phyloP scores from a whole-genome alignment of 2,113 vertebrate genomes.

The Cololabis saira region DNA sequence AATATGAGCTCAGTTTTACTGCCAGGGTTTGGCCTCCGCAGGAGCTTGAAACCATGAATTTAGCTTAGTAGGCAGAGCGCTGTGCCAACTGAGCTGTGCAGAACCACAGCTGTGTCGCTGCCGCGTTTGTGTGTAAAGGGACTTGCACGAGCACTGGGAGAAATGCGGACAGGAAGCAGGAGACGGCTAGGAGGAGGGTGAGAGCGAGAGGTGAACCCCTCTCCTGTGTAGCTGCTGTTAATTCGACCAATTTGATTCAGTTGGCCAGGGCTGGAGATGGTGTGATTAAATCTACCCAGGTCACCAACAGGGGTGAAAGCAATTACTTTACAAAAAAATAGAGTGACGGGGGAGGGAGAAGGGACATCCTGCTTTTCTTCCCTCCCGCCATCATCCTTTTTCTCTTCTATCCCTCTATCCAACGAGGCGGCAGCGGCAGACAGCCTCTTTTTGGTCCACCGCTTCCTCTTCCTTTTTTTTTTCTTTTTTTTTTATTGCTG shows the following conservation, averaged over 20 bases:
- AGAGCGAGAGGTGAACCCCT: slow-evolving; percentile 54
- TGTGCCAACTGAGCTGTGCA: slow-evolving; percentile 55
- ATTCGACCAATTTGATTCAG: slow-evolving; percentile 85
- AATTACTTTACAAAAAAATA: slow-evolving; percentile 83
- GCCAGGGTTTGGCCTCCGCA: slow-evolving; percentile 12
- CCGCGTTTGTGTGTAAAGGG: background rate
- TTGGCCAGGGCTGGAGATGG: slow-evolving; percentile 73
- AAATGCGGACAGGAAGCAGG: background rate
- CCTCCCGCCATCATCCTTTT: slow-evolving; percentile 20
- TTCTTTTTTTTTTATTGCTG: slow-evolving; percentile 41
- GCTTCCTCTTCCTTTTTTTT: slow-evolving; percentile 27
- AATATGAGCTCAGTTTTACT: slow-evolving; percentile 23
- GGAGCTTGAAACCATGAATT: slow-evolving; percentile 51
- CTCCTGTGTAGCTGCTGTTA: slow-evolving; percentile 71
- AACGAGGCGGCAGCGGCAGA: slow-evolving; percentile 16
- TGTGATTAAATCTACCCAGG: slow-evolving; percentile 84
- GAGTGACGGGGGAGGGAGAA: slow-evolving; percentile 64
- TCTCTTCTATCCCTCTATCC: background rate
- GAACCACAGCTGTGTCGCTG: slow-evolving; percentile 44
- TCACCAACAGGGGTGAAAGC: slow-evolving; percentile 83
- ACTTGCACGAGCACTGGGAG: slow-evolving; percentile 13
- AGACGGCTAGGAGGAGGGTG: background rate
- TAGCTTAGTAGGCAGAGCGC: slow-evolving; percentile 47
- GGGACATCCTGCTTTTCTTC: slow-evolving; percentile 59
- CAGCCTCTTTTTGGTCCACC: slow-evolving; percentile 44